A percentile compares a stretch with the other conserved stretches of the same genome.
phyloP scores from a whole-genome alignment of 2,888 invertebrate genomes.

The Rhagium mordax region DNA sequence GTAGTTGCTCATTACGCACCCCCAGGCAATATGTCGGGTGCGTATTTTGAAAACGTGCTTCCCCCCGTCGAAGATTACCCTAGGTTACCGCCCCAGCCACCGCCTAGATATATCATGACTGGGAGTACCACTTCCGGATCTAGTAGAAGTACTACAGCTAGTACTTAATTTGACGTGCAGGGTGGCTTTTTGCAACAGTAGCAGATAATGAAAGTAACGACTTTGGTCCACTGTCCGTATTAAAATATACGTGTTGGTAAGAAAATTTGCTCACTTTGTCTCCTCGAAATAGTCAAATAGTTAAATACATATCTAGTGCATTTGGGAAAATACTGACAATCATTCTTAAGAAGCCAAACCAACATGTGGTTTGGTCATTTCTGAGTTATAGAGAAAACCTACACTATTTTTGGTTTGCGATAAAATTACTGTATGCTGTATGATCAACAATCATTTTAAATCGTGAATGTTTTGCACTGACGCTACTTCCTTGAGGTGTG shows the following conservation, averaged over 20 bases:
- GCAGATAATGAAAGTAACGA: neutral
- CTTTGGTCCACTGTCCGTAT: too few relatives aligned
- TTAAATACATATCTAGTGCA: too few relatives aligned
- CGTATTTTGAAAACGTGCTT: conserved; percentile 84
- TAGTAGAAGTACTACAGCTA: conserved; percentile 46
- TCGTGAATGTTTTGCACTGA: neutral
- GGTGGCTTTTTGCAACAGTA: conserved; percentile 24
- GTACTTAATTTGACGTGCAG: conserved; percentile 30
- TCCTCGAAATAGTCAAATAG: too few relatives aligned
- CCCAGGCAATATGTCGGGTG: conserved; percentile 83
- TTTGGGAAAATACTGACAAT: too few relatives aligned
- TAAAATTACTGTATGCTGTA: too few relatives aligned
- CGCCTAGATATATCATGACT: conserved; percentile 47
- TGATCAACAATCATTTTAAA: too few relatives aligned
- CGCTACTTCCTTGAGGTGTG: neutral
- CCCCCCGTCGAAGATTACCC: conserved; percentile 75
- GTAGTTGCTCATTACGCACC: conserved; percentile 90
- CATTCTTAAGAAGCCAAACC: too few relatives aligned
- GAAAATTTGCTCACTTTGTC: neutral
- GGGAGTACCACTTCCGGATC: conserved; percentile 56
- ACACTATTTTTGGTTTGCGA: too few relatives aligned
- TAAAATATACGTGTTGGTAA: too few relatives aligned
- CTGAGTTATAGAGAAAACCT: too few relatives aligned
- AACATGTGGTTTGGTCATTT: too few relatives aligned
- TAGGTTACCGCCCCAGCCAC: conserved; percentile 48